These are phyloP conservation scores for Drosophila sproati DNA, from an alignment of 1,140 invertebrate genomes.

Conservation along the genomic window DNA sequence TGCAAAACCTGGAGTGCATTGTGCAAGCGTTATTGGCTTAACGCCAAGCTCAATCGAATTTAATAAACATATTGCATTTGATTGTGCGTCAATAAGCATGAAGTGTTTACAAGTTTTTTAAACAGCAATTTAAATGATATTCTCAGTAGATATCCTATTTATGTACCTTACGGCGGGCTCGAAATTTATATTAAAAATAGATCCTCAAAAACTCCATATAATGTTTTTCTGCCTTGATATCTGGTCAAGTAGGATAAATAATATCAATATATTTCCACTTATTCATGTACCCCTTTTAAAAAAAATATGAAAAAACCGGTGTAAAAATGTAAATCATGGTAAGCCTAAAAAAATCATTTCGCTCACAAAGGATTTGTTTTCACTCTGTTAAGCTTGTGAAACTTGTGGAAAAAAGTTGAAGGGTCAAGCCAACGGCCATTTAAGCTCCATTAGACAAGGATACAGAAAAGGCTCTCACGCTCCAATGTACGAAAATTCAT, in stretches of 20 bases:
- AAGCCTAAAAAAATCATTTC: constrained; percentile 9
- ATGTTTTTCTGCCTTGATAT: background rate
- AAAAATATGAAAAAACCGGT: constrained; percentile 26
- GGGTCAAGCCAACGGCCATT: constrained; percentile 65
- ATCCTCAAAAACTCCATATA: too few species aligned
- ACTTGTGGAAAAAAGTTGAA: constrained; percentile 53
- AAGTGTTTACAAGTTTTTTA: too few species aligned
- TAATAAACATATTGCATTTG: background rate
- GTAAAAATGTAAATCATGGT: constrained; percentile 43
- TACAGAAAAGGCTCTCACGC: constrained; percentile 21
- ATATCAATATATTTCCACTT: background rate
- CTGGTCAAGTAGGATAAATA: background rate
- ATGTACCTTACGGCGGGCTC: too few species aligned
- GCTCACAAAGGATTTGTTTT: constrained; percentile 57
- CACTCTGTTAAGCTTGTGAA: constrained; percentile 62
- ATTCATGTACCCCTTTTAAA: background rate
- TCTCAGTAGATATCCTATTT: too few species aligned
- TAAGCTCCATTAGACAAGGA: constrained; percentile 71
- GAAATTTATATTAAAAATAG: too few species aligned
- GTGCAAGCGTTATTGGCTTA: background rate
- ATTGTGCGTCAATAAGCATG: background rate
- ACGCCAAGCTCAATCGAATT: too few species aligned
- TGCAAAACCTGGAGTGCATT: too few species aligned
- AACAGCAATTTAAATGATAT: too few species aligned
- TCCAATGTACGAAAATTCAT: constrained; percentile 53